Base-by-base conservation (phyloP, 2,113 vertebrate genomes). In the Elephantulus edwardii region DNA sequence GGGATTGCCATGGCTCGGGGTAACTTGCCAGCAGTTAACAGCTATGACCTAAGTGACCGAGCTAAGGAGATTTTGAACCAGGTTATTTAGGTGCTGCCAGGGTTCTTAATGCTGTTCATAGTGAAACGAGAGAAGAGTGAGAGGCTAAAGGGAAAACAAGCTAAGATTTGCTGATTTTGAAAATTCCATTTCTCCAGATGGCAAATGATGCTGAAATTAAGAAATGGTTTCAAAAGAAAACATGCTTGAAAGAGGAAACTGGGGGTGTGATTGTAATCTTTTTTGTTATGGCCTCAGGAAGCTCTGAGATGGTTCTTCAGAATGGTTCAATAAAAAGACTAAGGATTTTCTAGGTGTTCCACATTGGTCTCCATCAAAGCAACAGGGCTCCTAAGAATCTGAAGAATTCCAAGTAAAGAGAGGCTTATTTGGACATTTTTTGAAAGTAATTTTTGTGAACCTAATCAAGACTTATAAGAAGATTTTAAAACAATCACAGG, bases 221-320 rank as follows among this genome's bases (percentile, higher is more conserved):
- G 26, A 81, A 87, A 58, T 19, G 35, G 50, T 76, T 56, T 92
- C 83, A 79, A 54, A 78, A 46, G 68, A 83, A 91, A 81, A 56
- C 8, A 22, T 1, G 46, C 56, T 26, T 17, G 68, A 22, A n/a
- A 66, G 35, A 38, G n/a, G 12, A 83, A 62, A 58, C 60, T 22
- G 17, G 52, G 6, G 17, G n/a, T 35, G 2, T 64, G 35, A 50
- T 28, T 72, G 30, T 50, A 33, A 35, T n/a, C 44, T 50, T 81
- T 54, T 20, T 14, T 42, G 6, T 46, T 48, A 33, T 40, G 17
- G 30, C 22, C 9, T 79, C 28, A 48, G 60, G 44, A 16, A 81
- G 62, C 52, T 6, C 19, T 24, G 28, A 56, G 11, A 38, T 78
- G 85, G 10, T 6, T 11, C 64, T 44, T 46, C 24, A n/a, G 72